Percentiles rank a stretch among this genome's conserved stretches.
Conservation (phyloP, 2,113 vertebrate genomes). For the Gracilinanus agilis region DNA sequence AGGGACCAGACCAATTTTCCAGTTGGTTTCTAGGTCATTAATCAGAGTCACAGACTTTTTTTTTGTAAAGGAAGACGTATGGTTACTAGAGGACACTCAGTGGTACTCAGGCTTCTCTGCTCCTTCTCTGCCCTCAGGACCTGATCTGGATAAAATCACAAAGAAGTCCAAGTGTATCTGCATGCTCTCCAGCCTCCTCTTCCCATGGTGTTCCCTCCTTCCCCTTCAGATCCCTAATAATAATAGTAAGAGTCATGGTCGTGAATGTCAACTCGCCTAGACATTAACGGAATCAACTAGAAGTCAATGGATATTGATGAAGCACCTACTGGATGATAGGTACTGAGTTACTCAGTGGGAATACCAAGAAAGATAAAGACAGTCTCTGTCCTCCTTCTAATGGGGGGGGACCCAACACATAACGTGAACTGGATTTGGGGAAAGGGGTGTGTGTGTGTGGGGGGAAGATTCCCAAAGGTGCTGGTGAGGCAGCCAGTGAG, state of each 20-base stretch:
- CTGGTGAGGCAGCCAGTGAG: background rate
- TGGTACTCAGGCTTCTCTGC: background rate
- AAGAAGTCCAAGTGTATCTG: background rate
- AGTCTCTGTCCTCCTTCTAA: background rate
- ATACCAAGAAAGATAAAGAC: background rate
- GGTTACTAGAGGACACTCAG: background rate
- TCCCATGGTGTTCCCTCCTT: background rate
- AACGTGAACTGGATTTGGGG: background rate
- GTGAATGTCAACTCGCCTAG: background rate
- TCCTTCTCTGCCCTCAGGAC: background rate
- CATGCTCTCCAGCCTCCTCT: background rate
- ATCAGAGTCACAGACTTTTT: background rate
- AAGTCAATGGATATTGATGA: accelerated
- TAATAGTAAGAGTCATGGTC: background rate
- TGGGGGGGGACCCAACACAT: too few species aligned
- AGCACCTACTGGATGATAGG: background rate
- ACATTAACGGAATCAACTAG: background rate
- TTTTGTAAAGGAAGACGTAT: background rate
- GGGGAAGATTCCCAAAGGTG: background rate
- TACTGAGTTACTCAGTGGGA: background rate
- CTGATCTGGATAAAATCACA: background rate
- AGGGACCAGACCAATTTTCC: background rate
- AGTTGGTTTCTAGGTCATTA: background rate
- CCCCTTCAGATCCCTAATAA: background rate
- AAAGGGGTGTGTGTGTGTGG: background rate